Conservation (phyloP, 2,113 vertebrate species). For the Aphyosemion australe region DNA sequence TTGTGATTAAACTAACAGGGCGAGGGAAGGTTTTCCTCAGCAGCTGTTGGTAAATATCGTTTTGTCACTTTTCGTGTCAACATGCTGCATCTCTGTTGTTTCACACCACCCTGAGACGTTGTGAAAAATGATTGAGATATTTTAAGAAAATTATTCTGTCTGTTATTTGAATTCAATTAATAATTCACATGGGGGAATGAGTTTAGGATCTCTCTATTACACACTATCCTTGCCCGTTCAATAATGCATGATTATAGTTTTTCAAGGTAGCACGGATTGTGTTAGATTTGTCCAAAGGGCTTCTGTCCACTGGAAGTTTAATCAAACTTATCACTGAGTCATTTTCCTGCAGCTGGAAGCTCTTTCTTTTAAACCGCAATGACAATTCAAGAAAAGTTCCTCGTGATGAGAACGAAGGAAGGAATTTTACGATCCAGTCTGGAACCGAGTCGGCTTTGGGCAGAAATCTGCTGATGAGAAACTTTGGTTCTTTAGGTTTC, state of each 20-base stretch:
- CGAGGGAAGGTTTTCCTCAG: not conserved
- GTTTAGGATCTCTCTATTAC: conserved; percentile 86
- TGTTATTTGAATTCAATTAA: conserved; percentile 85
- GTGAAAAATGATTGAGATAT: conserved; percentile 86
- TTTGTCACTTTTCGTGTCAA: not conserved
- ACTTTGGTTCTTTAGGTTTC: no score
- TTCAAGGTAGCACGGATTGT: conserved; percentile 82
- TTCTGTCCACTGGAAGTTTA: conserved; percentile 58
- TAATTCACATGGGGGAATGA: conserved; percentile 83
- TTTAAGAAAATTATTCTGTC: conserved; percentile 86
- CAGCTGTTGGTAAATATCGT: not conserved
- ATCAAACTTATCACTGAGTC: conserved; percentile 62
- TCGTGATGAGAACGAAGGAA: not conserved
- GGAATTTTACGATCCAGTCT: conserved; percentile 8
- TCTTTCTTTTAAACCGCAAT: conserved; percentile 31
- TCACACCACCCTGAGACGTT: conserved; percentile 50
- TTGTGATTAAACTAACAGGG: no score
- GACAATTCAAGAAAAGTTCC: conserved; percentile 28
- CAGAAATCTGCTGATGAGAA: no score
- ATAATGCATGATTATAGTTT: conserved; percentile 85
- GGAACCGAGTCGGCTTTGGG: not conserved
- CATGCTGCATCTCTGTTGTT: conserved; percentile 58
- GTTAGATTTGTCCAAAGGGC: conserved; percentile 78
- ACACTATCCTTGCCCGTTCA: conserved; percentile 83
- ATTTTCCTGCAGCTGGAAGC: conserved; percentile 40